Base-by-base conservation (phyloP, 2,113 vertebrate species). In the Saccopteryx bilineata region DNA sequence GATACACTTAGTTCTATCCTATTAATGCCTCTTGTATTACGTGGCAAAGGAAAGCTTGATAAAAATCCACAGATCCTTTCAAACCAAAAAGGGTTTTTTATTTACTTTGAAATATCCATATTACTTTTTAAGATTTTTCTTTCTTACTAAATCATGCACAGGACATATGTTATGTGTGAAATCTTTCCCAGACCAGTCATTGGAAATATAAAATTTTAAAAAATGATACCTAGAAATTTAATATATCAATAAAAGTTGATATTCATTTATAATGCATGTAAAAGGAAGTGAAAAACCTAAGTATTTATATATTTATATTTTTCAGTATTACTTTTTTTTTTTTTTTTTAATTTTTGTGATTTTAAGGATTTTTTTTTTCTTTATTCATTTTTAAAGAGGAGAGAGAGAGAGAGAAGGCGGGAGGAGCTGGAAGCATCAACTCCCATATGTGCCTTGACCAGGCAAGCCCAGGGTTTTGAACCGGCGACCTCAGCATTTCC, bases 41-140 rank as follows among this genome's bases (percentile, higher is more conserved):
- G 96, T 97, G 98, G 97, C 97, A 98, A 95, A 97, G 69, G 82
- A 96, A 97, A 98, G 80, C 54, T n/a, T n/a, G 69, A 97, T 75
- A 96, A 96, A 56, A 95, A 97, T 95, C 46, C 95, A 85, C 46
- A 86, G 13, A 39, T 60, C 9, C 31, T 82, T 98, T 96, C 71
- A 54, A 9, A 97, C 81, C 94, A 93, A 95, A 96, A 93, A 84
- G 0, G 82, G 94, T 54, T 95, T 54, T 95, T 96, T 76, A 95
- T 82, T 95, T 96, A 96, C 71, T 96, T 86, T 91, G 63, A 97
- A 96, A 97, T 97, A 96, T 88, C 94, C 88, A 74, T 97, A 96
- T 96, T 95, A 72, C 7, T 19, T 58, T 89, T 93, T 91, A 31
- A 87, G 48, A 54, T 86, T 85, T 92, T 92, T 69, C 65, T 89